Evolutionary conservation across 30 jellyfish, hydroid and myxozoan genomes (phyloP).

Genomic region (Turritopsis rubra): DNA sequence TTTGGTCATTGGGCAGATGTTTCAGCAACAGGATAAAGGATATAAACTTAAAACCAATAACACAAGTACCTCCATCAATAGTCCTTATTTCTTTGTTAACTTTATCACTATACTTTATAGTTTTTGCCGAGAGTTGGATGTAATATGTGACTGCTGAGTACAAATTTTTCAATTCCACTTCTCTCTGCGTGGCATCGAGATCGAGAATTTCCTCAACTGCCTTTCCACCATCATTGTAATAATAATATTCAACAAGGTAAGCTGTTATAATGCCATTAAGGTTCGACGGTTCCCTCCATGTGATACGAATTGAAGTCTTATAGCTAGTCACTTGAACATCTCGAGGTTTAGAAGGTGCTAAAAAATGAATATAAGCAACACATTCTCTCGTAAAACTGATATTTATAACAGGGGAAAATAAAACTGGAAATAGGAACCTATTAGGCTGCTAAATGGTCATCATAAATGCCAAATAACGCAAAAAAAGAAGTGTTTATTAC

Average conservation of each 20-base stretch:
- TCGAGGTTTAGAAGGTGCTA: constrained; percentile 63
- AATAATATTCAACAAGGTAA: constrained; percentile 38
- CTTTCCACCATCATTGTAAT: constrained; percentile 11
- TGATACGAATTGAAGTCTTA: constrained; percentile 21
- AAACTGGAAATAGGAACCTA: too few relatives aligned
- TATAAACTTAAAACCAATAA: too few relatives aligned
- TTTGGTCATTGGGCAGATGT: too few relatives aligned
- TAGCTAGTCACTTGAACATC: constrained; percentile 23
- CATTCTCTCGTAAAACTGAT: background rate
- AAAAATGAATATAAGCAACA: background rate
- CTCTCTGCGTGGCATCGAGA: background rate
- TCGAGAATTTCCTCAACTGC: constrained; percentile 1
- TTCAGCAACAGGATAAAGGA: too few relatives aligned
- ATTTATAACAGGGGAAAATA: background rate
- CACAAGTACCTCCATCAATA: constrained; percentile 17
- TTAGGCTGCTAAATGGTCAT: too few relatives aligned
- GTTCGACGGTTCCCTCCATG: constrained; percentile 51
- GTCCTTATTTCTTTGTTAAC: background rate
- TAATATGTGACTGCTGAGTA: constrained; percentile 27
- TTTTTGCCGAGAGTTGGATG: background rate
- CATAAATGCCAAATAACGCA: too few relatives aligned
- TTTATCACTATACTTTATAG: constrained; percentile 5
- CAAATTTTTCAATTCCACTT: constrained; percentile 28
- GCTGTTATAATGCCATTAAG: constrained; percentile 52
- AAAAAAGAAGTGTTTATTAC: too few relatives aligned